Conservation (phyloP, 2,888 invertebrate species). For the Papilio elwesi region DNA sequence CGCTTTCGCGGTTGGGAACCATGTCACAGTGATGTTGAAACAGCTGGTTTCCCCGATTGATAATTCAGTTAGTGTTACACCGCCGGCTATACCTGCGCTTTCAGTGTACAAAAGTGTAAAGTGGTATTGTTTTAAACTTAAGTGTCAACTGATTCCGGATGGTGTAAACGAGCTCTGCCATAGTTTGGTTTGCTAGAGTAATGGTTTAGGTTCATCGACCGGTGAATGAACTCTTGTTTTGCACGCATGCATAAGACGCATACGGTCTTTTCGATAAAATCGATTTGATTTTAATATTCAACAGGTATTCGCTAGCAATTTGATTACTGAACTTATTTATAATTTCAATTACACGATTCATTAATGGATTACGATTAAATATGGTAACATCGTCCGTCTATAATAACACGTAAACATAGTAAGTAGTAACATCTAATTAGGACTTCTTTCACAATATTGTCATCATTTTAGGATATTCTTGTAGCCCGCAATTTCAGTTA, state of each 20-base stretch:
- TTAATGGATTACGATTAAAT: neutral
- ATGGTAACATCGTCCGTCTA: neutral
- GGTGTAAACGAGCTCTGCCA: neutral
- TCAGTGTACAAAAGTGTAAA: slow-evolving; percentile 43
- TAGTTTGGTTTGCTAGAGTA: neutral
- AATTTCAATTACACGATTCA: neutral
- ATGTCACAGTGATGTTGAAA: slow-evolving; percentile 70
- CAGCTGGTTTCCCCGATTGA: slow-evolving; percentile 79
- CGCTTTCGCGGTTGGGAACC: slow-evolving; percentile 62
- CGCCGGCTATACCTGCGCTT: slow-evolving; percentile 64
- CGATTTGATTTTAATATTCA: slow-evolving; percentile 10
- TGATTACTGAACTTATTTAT: neutral
- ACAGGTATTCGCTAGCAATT: neutral
- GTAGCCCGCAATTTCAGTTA: too few species aligned
- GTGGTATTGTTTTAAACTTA: slow-evolving; percentile 17
- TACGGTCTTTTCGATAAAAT: slow-evolving; percentile 43
- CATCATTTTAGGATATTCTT: too few species aligned
- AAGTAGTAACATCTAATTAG: too few species aligned
- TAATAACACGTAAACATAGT: too few species aligned
- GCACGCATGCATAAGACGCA: slow-evolving; percentile 33
- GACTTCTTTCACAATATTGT: too few species aligned
- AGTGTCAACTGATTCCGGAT: slow-evolving; percentile 26
- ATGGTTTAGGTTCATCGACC: neutral
- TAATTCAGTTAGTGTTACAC: slow-evolving; percentile 76
- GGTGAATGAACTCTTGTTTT: slow-evolving; percentile 16